Conservation (phyloP, 2,797 vertebrate genomes). For the Hephaestus fuliginosus region DNA sequence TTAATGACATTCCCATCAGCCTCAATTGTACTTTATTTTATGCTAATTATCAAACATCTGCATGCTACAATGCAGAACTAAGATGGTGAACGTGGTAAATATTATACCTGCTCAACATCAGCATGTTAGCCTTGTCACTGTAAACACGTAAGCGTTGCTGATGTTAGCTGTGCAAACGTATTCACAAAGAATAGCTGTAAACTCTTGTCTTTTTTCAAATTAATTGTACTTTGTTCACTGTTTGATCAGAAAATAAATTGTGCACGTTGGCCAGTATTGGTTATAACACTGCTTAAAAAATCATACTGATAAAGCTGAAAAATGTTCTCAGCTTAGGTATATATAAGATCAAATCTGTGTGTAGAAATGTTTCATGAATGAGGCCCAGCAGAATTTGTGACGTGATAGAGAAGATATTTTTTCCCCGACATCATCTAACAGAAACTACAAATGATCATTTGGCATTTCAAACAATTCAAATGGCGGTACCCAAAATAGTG, state of each 20-base stretch:
- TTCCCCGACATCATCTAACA: not conserved
- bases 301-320: not conserved
- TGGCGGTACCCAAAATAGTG: not conserved
- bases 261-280: not conserved
- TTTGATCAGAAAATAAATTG: not conserved
- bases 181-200: not conserved
- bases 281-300: not conserved
- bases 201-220: not conserved
- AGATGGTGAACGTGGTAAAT: not conserved
- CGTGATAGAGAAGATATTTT: not conserved
- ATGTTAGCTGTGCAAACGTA: no score
- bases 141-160: not conserved
- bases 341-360: not conserved
- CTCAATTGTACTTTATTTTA: not conserved
- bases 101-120: not conserved
- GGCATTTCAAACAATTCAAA: not conserved
- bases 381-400: not conserved
- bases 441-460: not conserved
- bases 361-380: not conserved
- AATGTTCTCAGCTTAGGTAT: not conserved
- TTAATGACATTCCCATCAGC: not conserved
- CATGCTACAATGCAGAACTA: not conserved
- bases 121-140: not conserved
- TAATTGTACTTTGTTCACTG: not conserved
- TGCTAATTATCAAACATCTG: not conserved